Conservation (phyloP, 2,888 invertebrate genomes). For the Rhaphigaster nebulosa region DNA sequence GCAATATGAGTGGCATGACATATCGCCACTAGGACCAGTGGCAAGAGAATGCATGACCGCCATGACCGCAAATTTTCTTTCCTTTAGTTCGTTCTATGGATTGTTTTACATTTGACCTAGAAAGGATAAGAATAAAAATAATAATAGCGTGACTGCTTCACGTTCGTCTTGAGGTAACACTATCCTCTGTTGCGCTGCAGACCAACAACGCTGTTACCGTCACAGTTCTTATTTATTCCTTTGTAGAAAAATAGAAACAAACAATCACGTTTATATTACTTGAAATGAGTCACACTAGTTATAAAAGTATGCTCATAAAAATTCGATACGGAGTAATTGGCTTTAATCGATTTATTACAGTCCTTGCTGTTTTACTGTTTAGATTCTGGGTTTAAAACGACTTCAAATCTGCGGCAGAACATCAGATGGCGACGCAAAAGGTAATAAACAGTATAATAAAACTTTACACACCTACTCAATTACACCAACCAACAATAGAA, state of each 20-base stretch:
- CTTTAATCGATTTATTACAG: not conserved
- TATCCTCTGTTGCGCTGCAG: not conserved
- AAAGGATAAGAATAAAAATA: conserved; percentile 28
- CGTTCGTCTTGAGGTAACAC: not conserved
- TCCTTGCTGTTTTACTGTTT: no score
- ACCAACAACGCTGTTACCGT: not conserved
- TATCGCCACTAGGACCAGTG: not conserved
- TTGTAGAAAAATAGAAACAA: not conserved
- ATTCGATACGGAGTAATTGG: not conserved
- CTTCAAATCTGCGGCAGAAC: not conserved
- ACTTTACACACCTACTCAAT: no score
- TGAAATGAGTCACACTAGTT: not conserved
- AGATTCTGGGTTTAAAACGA: not conserved
- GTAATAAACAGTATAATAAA: no score
- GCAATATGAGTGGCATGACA: not conserved
- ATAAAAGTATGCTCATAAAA: not conserved
- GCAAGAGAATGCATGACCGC: not conserved
- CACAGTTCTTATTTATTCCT: not conserved
- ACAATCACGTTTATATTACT: not conserved
- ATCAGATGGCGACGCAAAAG: no score
- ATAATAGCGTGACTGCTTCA: conserved; percentile 12
- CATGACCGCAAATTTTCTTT: not conserved
- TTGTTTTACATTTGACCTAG: conserved; percentile 35
- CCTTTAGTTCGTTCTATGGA: not conserved
- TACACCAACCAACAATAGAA: no score